Base-by-base conservation (phyloP, 1,140 invertebrate species). In the Tenebrio molitor region DNA sequence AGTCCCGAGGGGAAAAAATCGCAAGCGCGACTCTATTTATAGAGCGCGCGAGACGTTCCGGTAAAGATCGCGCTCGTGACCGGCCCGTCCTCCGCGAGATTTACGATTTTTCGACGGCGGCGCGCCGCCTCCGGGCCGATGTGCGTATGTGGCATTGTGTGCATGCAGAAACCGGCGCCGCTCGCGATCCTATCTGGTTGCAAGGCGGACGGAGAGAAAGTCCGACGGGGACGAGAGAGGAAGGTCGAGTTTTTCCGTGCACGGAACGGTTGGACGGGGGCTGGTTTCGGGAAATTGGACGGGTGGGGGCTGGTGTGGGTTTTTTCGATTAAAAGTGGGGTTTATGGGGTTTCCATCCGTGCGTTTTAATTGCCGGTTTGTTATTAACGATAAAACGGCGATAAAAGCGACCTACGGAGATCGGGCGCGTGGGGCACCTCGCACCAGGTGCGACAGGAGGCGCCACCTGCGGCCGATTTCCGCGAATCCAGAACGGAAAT, bases 41-140 rank as follows among this genome's bases (percentile, higher is more conserved):
- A 17, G 44, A 50, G 1, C 10, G 44, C 7, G 44, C 7, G n/a
- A n/a, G 10, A 50, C 44, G 21, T 50, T 50, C 44, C 44, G 44
- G 44, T 50, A 50, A 50, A 14, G 44, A 10, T 50, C 44, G 21
- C 29, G n/a, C 17, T 50, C 44, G 44, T 50, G 44, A 50, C 44
- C 21, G 7, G 44, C 17, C 16, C 44, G 44, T 50, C 44, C 44
- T 50, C 44, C 44, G 10, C 44, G 16, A 50, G 2, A 16, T 33
- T 33, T 33, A 33, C 29, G 29, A 33, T 33, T 33, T 33, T 33
- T 33, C 29, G n/a, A 5, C 29, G 29, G 29, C 10, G 29, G 29
- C 10, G 4, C 29, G 10, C 29, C 29, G 10, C 29, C 29, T 10
- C 10, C 29, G 29, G 29, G 29, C 29, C 29, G 29, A 33, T 4